Evolutionary conservation across 2,113 vertebrate genomes (phyloP), one percentile per base, ranked within the genome.

Genomic region (Leptodactylus fuscus): DNA sequence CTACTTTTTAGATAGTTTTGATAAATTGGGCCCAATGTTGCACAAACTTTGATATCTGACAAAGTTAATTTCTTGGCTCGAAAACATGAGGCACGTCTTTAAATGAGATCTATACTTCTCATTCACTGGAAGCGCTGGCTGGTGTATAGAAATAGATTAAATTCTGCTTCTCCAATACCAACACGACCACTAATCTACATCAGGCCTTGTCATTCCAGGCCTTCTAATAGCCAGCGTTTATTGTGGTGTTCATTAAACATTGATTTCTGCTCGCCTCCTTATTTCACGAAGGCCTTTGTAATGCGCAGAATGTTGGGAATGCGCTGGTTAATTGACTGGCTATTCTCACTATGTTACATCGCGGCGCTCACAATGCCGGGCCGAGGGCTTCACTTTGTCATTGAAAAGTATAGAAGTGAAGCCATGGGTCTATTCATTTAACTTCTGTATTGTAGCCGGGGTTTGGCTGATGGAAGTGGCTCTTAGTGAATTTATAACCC

Each of bases 151-250:
- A 69, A 69, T 69, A 69, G 65, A 69, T 69, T 69, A 38, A 69
- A 69, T 69, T 69, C 65, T 38, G 65, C 34, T 69, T 38, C 65
- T 69, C 34, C 65, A 10, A 38, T 69, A 36, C 65, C 65, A 38
- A 69, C 65, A 69, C 65, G 38, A 38, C 65, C 22, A 69, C 65
- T 69, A 69, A 69, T 69, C 65, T 69, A 69, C 65, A 69, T 69
- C 65, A 69, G 22, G 65, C 18, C 65, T 18, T 69, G 65, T 69
- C 65, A 38, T 69, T 69, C 32, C 0, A 36, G 34, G 65, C 5
- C 29, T 34, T 69, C 65, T 69, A 69, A 69, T 69, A 69, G 65
- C 65, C 36, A 69, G 65, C 65, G 29, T 69, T 69, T 69, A 69
- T 69, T 69, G 65, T 11, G 32, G 16, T 69, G 65, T 69, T 69